These are phyloP conservation scores for Lipophrys pholis DNA, from an alignment of 2,113 vertebrate genomes.

Conservation along the genomic window DNA sequence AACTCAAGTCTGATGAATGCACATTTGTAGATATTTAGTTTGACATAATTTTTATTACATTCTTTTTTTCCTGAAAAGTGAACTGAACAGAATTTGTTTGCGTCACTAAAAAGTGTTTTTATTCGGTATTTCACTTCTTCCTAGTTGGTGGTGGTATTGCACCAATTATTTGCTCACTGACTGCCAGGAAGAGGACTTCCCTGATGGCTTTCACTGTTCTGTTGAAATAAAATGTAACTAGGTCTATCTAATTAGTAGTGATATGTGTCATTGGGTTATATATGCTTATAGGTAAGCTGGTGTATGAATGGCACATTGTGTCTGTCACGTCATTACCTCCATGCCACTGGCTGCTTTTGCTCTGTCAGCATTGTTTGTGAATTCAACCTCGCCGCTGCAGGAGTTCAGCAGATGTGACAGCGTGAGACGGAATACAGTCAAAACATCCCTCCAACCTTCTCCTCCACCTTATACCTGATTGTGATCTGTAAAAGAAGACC, in stretches of 20 bases:
- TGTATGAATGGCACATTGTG: not conserved
- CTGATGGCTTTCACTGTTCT: no score
- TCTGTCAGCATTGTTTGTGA: constrained; percentile 24
- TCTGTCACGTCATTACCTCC: constrained; percentile 41
- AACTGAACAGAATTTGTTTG: no score
- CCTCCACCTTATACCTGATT: not conserved
- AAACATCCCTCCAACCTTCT: constrained; percentile 16
- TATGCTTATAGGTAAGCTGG: constrained; percentile 2
- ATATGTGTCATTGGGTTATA: not conserved
- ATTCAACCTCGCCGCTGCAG: constrained; percentile 8
- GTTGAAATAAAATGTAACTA: no score
- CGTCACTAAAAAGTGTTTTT: no score
- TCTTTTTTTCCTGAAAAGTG: no score
- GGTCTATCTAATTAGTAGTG: not conserved
- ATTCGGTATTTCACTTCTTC: no score
- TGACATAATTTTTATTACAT: no score
- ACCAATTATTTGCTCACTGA: no score
- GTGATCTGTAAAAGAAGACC: not conserved
- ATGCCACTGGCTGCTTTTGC: constrained; percentile 28
- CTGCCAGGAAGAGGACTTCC: no score
- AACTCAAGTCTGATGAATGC: no score
- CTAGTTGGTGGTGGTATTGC: no score
- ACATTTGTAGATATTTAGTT: no score
- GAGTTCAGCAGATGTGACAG: constrained; percentile 16
- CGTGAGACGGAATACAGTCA: not conserved